phyloP scores from a whole-genome alignment of 2,113 vertebrate genomes.

The Agapornis roseicollis region DNA sequence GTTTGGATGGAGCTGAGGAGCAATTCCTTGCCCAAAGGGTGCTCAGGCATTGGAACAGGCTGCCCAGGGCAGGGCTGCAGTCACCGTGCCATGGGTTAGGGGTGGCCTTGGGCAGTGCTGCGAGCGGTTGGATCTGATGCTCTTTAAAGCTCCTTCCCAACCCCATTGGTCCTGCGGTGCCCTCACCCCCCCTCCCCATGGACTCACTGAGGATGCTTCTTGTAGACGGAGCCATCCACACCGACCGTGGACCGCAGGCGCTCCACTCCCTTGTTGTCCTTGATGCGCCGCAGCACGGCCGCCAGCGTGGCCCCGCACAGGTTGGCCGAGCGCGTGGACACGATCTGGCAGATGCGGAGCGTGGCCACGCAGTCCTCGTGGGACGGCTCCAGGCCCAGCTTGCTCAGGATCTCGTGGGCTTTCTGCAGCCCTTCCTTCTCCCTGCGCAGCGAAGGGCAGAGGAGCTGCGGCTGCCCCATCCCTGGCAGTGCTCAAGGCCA shows the following conservation, averaged over 20 bases:
- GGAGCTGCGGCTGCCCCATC: not conserved
- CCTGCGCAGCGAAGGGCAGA: slow-evolving; percentile 55
- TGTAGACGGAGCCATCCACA: slow-evolving; percentile 93
- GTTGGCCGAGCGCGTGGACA: slow-evolving; percentile 89
- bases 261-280: slow-evolving; percentile 90
- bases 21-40: too few species aligned
- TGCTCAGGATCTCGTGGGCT: slow-evolving; percentile 79
- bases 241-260: slow-evolving; percentile 86
- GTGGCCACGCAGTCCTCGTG: slow-evolving; percentile 86
- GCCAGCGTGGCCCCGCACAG: slow-evolving; percentile 87
- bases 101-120: not conserved
- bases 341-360: slow-evolving; percentile 88
- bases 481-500: not conserved
- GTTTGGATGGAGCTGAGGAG: too few species aligned
- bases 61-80: too few species aligned
- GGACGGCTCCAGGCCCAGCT: slow-evolving; percentile 82
- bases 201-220: slow-evolving; percentile 93
- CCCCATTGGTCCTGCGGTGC: not conserved
- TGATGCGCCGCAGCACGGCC: slow-evolving; percentile 87
- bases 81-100: too few species aligned
- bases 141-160: not conserved
- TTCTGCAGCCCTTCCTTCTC: slow-evolving; percentile 85
- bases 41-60: too few species aligned
- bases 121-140: not conserved
- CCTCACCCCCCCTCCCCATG: rapidly evolving